These are phyloP conservation scores for Unio pictorum DNA, from an alignment of 2,888 invertebrate species.

Conservation along the genomic window DNA sequence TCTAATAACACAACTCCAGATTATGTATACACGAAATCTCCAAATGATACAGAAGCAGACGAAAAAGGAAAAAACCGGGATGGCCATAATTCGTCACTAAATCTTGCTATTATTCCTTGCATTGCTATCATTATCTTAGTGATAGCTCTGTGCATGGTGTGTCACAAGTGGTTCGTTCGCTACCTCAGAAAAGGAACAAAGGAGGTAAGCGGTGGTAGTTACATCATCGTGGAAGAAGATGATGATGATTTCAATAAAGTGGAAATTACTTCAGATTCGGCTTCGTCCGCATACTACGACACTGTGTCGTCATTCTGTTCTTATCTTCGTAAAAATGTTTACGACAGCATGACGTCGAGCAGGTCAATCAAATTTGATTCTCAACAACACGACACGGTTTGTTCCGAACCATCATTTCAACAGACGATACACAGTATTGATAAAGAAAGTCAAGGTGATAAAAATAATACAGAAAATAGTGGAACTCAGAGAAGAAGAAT, in stretches of 20 bases:
- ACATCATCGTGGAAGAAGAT: slow-evolving; percentile 27
- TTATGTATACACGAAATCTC: no score
- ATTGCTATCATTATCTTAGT: slow-evolving; percentile 34
- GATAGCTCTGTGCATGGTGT: slow-evolving; percentile 28
- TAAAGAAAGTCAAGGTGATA: background rate
- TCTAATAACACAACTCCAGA: no score
- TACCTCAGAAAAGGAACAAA: slow-evolving; percentile 34
- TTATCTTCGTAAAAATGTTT: slow-evolving; percentile 22
- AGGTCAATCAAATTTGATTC: slow-evolving; percentile 6
- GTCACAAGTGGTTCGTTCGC: slow-evolving; percentile 36
- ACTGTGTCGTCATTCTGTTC: slow-evolving; percentile 32
- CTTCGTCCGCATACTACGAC: slow-evolving; percentile 23
- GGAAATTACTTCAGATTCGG: slow-evolving; percentile 24
- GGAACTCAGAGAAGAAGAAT: slow-evolving; percentile 2
- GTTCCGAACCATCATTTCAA: background rate
- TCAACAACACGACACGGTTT: slow-evolving; percentile 2
- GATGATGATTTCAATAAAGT: slow-evolving; percentile 23
- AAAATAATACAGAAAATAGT: slow-evolving; percentile 2
- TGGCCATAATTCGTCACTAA: slow-evolving; percentile 6
- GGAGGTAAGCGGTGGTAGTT: slow-evolving; percentile 24
- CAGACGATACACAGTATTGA: background rate
- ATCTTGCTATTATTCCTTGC: slow-evolving; percentile 33
- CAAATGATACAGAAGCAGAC: no score
- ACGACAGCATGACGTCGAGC: slow-evolving; percentile 13
- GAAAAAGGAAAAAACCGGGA: no score